Evolutionary conservation across 2,888 invertebrate species (phyloP).

Genomic region (Lacanobia oleracea): DNA sequence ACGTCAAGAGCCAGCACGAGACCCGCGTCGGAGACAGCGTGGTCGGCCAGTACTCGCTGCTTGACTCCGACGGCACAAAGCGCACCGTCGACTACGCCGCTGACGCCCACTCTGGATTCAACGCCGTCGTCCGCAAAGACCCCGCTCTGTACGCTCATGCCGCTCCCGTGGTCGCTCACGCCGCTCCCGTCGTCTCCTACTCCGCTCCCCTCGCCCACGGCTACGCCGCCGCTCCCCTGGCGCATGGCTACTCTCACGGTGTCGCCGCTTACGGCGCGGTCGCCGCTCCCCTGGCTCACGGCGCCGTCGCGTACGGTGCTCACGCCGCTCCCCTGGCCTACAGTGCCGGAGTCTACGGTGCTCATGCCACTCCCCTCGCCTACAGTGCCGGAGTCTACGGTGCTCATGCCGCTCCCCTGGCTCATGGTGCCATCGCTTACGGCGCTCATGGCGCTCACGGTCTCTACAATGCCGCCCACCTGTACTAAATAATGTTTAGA

Average conservation of each 20-base stretch:
- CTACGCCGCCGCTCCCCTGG: conserved; percentile 61
- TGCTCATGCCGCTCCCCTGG: conserved; percentile 29
- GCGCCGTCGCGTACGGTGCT: conserved; percentile 31
- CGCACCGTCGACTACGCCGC: conserved; percentile 92
- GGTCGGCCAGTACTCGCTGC: conserved; percentile 87
- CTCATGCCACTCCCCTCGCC: conserved; percentile 21
- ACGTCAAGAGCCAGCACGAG: conserved; percentile 91
- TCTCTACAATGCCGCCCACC: conserved; percentile 53
- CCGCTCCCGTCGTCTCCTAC: conserved; percentile 75
- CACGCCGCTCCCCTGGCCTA: conserved; percentile 32
- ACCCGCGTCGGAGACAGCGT: conserved; percentile 92
- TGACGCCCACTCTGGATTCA: conserved; percentile 89
- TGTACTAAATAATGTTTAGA: conserved; percentile 69
- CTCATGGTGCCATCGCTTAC: conserved; percentile 54
- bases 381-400: conserved; percentile 13
- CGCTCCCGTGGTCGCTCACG: conserved; percentile 74
- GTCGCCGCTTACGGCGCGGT: conserved; percentile 58
- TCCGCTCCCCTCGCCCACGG: conserved; percentile 73
- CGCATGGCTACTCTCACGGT: conserved; percentile 58
- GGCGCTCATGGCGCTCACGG: conserved; percentile 45
- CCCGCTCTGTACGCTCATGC: conserved; percentile 77
- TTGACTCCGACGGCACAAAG: conserved; percentile 91
- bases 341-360: conserved; percentile 28
- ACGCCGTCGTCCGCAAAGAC: conserved; percentile 89
- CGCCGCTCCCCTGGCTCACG: conserved; percentile 57